phyloP scores from a whole-genome alignment of 2,888 invertebrate genomes.

The Cylindroiulus punctatus region DNA sequence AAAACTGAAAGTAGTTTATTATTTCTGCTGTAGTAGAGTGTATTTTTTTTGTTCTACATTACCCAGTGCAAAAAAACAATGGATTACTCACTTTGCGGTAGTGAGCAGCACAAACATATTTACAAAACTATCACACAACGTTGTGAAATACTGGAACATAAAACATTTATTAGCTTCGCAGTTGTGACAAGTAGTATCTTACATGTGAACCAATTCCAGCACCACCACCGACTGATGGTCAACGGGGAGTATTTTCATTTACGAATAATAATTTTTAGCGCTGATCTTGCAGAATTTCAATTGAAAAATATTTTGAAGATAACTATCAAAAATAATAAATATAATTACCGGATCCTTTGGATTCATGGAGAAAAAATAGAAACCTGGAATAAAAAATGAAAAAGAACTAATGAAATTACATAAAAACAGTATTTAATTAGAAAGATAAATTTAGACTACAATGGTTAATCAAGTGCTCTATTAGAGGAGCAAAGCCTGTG shows the following conservation, averaged over 20 bases:
- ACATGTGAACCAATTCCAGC: too few species aligned
- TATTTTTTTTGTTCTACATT: neutral
- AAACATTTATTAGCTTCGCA: too few species aligned
- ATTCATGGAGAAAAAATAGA: conserved; percentile 83
- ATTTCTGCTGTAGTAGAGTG: neutral
- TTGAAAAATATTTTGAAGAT: neutral
- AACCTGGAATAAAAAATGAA: conserved; percentile 65
- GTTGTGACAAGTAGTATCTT: conserved; percentile 11
- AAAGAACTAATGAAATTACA: conserved; percentile 26
- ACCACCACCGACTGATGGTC: too few species aligned
- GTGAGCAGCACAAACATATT: conserved; percentile 90
- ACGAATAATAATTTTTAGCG: too few species aligned
- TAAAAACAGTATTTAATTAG: neutral
- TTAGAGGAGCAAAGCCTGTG: too few species aligned
- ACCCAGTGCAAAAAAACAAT: neutral
- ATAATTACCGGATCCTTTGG: conserved; percentile 71
- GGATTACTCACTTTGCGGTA: conserved; percentile 82
- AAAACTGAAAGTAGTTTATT: conserved; percentile 72
- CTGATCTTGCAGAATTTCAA: too few species aligned
- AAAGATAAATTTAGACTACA: neutral
- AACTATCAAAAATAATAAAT: conserved; percentile 24
- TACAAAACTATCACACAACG: conserved; percentile 83
- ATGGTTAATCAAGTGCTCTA: too few species aligned
- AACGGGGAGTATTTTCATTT: too few species aligned
- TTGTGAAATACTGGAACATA: conserved; percentile 74